A percentile compares a stretch with the other conserved stretches of the same genome.
These are phyloP conservation scores for Onychostruthus taczanowskii DNA, from an alignment of 2,113 vertebrate species.

Conservation along the genomic window DNA sequence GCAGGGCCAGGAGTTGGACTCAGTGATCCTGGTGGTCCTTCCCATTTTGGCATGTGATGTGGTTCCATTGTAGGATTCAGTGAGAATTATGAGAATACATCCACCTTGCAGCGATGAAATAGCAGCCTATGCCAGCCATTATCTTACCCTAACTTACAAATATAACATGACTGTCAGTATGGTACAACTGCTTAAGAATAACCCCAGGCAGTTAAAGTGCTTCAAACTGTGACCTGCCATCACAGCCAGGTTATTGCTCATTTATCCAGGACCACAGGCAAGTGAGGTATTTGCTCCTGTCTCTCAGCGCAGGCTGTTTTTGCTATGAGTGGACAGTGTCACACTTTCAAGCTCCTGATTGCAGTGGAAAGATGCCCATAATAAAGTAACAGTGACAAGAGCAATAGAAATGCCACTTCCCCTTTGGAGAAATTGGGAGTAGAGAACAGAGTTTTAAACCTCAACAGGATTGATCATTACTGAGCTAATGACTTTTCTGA, in stretches of 20 bases:
- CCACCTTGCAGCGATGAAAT: background rate
- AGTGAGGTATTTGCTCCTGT: background rate
- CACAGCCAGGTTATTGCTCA: background rate
- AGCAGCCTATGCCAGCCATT: background rate
- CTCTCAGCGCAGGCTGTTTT: background rate
- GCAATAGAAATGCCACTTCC: background rate
- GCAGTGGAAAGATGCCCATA: background rate
- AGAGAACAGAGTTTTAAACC: background rate
- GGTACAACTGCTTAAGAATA: background rate
- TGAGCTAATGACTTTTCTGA: background rate
- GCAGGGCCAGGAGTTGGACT: background rate
- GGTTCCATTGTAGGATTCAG: background rate
- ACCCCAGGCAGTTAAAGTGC: background rate
- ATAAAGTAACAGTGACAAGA: background rate
- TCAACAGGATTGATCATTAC: background rate
- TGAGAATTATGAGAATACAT: background rate
- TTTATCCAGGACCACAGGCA: background rate
- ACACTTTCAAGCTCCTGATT: background rate
- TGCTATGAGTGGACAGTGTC: background rate
- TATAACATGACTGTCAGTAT: background rate
- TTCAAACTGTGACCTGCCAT: background rate
- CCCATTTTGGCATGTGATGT: background rate
- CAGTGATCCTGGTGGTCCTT: background rate
- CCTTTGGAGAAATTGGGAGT: background rate
- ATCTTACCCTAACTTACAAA: accelerated